A percentile compares a stretch with the other conserved stretches of the same genome.
These are phyloP conservation scores for Leucopternis melanops DNA, from an alignment of 2,113 vertebrate species.

Conservation along the genomic window DNA sequence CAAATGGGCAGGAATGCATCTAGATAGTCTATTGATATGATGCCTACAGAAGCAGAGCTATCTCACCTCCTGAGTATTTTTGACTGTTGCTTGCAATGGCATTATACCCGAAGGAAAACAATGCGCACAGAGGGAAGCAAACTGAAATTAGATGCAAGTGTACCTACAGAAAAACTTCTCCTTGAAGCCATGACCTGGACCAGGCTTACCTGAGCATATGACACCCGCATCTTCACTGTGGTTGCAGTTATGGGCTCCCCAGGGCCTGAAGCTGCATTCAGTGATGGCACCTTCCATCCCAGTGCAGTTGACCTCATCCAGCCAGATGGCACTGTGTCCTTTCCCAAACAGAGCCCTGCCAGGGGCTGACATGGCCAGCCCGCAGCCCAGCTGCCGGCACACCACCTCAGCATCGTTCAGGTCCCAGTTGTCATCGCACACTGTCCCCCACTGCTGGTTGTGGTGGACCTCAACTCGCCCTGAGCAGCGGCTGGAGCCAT, in stretches of 20 bases:
- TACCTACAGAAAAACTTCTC: neutral
- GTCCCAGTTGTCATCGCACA: neutral
- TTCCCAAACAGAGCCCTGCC: neutral
- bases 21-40: neutral
- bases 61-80: neutral
- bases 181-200: neutral
- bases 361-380: neutral
- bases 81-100: neutral
- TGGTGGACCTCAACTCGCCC: slow-evolving; percentile 1
- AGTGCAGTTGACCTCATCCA: neutral
- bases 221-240: neutral
- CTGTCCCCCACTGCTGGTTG: neutral
- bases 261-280: neutral
- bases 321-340: neutral
- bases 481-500: neutral
- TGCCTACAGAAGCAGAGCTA: neutral
- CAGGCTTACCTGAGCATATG: neutral
- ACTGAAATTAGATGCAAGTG: neutral
- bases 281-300: neutral
- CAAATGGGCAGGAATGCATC: neutral
- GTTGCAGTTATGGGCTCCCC: neutral
- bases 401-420: neutral
- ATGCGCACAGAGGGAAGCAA: neutral
- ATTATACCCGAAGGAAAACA: neutral
- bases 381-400: neutral